Percentiles rank a stretch among this genome's conserved stretches.
Evolutionary conservation across 2,113 vertebrate species (phyloP).

Genomic region (Scophthalmus maximus): DNA sequence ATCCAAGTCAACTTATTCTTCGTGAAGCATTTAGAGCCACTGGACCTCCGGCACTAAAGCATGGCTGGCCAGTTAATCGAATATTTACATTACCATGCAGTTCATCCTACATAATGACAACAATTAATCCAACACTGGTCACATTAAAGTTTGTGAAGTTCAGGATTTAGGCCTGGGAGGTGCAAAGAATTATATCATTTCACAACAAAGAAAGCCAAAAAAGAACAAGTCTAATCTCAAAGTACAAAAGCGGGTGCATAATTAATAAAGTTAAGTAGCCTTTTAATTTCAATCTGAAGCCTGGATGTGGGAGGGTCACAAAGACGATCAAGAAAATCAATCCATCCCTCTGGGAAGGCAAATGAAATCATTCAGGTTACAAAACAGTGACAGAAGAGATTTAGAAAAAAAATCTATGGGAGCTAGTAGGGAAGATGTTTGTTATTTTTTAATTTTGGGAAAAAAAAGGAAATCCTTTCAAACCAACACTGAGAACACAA

Average conservation of each 20-base stretch:
- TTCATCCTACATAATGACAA: too few relatives aligned
- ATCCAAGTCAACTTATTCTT: too few relatives aligned
- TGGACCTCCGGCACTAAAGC: too few relatives aligned
- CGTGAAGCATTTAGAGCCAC: too few relatives aligned
- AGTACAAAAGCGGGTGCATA: not conserved
- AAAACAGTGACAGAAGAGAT: constrained; percentile 15
- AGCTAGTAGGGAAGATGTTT: not conserved
- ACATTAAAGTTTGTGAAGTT: too few relatives aligned
- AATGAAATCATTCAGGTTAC: not conserved
- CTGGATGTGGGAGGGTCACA: not conserved
- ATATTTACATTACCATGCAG: too few relatives aligned
- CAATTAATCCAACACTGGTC: too few relatives aligned
- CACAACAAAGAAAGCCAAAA: not conserved
- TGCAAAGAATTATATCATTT: too few relatives aligned
- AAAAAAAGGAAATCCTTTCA: constrained; percentile 10
- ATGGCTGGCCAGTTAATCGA: too few relatives aligned
- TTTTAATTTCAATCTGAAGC: not conserved
- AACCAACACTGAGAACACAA: not conserved
- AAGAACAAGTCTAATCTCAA: not conserved
- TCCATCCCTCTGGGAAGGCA: not conserved
- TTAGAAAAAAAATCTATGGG: constrained; percentile 4
- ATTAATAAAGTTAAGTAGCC: not conserved
- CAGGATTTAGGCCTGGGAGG: not conserved
- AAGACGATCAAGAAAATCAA: not conserved
- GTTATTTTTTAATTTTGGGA: constrained; percentile 11